Base-by-base conservation (phyloP, 2,888 invertebrate species). In the Cephus runcator region DNA sequence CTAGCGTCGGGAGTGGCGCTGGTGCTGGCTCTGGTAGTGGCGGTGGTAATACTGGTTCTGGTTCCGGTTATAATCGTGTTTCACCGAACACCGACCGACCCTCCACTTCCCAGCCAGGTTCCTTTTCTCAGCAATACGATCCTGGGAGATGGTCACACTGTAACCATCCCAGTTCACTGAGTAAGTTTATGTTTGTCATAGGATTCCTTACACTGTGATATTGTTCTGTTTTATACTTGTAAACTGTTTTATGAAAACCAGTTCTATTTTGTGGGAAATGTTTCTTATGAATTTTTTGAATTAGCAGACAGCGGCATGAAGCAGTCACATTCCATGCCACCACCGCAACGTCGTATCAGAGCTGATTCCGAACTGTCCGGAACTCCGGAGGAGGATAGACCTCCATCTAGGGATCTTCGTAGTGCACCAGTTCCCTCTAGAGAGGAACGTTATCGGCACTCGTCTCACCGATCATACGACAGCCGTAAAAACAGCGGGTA, bases 101-200 rank as follows among this genome's bases (percentile, higher is more conserved):
- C 23, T 84, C 88, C n/a, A 80, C 87, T 35, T 78, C 86, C 12
- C 88, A 85, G 76, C 76, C 84, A 9, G 81, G 85, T n/a, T 85
- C 89, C 4, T 91, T 91, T 79, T 87, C 90, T 35, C 90, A 90
- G 74, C 91, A 90, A 82, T 91, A 89, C 77, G 91, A 91, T 79
- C 86, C 90, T 30, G 86, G 88, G 69, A 87, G 90, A 86, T 91
- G 91, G 91, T 87, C 87, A 75, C 90, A 90, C 78, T 81, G 80
- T 73, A 87, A 84, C 82, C 88, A 90, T 80, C 84, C 87, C 75
- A 87, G 86, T 79, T 82, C 88, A 79, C 81, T 88, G 82, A 88
- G 90, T 90, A 86, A 85, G 88, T 88, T 56, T 34, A 4, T 23
- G 56, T 56, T 56, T 56, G 2, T 6, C 2, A 56, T 23, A 1